Conservation (phyloP, 1,140 invertebrate genomes). For the Pollicipes pollicipes region DNA sequence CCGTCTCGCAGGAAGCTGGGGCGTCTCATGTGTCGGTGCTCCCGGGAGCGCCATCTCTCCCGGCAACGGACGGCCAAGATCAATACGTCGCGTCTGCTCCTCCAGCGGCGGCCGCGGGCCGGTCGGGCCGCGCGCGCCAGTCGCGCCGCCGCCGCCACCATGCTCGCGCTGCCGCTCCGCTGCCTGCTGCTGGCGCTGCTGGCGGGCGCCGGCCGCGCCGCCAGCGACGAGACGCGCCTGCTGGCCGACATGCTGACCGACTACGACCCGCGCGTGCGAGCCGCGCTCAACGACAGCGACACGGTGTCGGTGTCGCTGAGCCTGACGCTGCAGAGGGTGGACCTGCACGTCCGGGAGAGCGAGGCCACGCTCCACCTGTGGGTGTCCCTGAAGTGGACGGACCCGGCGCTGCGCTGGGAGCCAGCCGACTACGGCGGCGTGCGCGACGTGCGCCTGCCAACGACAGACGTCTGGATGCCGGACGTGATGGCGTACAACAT, state of each 20-base stretch:
- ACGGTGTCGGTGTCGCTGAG: neutral
- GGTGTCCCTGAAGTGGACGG: conserved; percentile 75
- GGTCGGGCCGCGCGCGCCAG: too few species aligned
- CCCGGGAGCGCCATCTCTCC: too few species aligned
- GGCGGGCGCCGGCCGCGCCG: too few species aligned
- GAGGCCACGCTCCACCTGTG: neutral
- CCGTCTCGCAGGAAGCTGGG: too few species aligned
- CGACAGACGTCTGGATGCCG: conserved; percentile 90
- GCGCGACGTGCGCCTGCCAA: conserved; percentile 78
- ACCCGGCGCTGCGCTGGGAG: conserved; percentile 92
- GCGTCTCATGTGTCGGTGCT: too few species aligned
- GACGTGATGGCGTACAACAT: conserved; percentile 97
- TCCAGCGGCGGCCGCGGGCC: too few species aligned
- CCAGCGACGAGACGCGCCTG: neutral
- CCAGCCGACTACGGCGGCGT: conserved; percentile 82
- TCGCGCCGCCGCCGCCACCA: neutral
- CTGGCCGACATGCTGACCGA: neutral
- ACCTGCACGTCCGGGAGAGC: neutral
- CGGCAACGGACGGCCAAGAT: too few species aligned
- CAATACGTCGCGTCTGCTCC: too few species aligned
- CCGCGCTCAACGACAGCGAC: neutral
- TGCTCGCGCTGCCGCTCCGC: neutral
- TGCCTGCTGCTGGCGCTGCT: neutral
- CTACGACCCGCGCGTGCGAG: neutral
- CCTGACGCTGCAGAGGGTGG: neutral